phyloP scores from a whole-genome alignment of 2,797 vertebrate genomes.

The Myotis myotis region DNA sequence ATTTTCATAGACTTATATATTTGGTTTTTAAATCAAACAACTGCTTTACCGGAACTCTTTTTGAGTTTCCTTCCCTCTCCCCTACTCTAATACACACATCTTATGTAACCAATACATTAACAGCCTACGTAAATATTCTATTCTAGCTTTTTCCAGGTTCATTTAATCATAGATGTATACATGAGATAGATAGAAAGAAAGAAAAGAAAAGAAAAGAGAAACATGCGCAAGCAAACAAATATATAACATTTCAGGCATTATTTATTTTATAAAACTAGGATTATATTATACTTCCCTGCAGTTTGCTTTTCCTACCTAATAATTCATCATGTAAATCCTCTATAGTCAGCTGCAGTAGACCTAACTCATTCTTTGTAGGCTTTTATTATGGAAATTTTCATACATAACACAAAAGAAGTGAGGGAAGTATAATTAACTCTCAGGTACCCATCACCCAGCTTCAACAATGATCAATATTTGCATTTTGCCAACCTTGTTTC shows the following conservation, averaged over 20 bases:
- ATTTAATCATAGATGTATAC: background rate
- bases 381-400: slow-evolving; percentile 46
- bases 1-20: background rate
- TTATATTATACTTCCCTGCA: background rate
- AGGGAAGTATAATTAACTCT: background rate
- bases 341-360: background rate
- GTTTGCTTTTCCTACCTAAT: background rate
- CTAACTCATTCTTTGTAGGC: slow-evolving; percentile 1
- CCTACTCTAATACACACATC: background rate
- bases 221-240: background rate
- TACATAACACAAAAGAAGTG: background rate
- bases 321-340: slow-evolving; percentile 34
- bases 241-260: background rate
- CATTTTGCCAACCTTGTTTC: background rate
- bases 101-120: background rate
- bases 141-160: background rate
- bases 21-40: slow-evolving; percentile 12
- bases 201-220: fast-evolving
- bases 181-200: background rate
- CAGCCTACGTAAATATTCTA: background rate
- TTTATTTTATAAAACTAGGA: slow-evolving; percentile 47
- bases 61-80: background rate
- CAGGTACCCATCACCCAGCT: background rate
- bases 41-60: background rate
- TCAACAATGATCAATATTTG: slow-evolving; percentile 27